A percentile compares a stretch with the other conserved stretches of the same genome.
These are phyloP conservation scores for Tyrophagus putrescentiae DNA, from an alignment of 1,140 invertebrate genomes.

Conservation along the genomic window DNA sequence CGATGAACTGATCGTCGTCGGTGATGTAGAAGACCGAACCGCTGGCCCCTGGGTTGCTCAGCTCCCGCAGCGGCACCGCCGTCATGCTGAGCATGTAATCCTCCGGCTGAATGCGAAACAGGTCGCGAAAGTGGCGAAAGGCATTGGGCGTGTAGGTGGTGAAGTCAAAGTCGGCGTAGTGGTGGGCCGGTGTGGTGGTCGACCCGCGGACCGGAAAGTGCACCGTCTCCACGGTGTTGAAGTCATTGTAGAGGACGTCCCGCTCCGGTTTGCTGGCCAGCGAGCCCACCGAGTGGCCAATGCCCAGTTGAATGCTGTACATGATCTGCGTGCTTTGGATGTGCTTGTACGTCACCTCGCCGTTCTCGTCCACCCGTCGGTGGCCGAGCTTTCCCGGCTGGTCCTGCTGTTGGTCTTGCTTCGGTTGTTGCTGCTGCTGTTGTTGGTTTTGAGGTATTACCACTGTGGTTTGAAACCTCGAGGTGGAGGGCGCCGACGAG, in stretches of 20 bases:
- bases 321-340: slow-evolving; percentile 24
- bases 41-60: slow-evolving; percentile 93
- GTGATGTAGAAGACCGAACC: slow-evolving; percentile 98
- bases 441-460: background rate
- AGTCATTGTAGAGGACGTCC: slow-evolving; percentile 16
- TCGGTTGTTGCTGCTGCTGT: background rate
- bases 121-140: slow-evolving; percentile 93
- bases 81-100: slow-evolving; percentile 98
- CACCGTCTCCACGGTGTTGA: slow-evolving; percentile 15
- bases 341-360: slow-evolving; percentile 35
- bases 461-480: too few relatives aligned
- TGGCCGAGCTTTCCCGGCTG: too few relatives aligned
- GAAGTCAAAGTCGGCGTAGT: slow-evolving; percentile 48
- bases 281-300: slow-evolving; percentile 8
- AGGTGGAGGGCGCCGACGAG: too few relatives aligned
- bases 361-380: slow-evolving; percentile 32
- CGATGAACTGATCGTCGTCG: slow-evolving; percentile 95
- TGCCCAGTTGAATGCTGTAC: slow-evolving; percentile 15
- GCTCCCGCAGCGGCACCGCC: slow-evolving; percentile 70
- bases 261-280: slow-evolving; percentile 16
- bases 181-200: slow-evolving; percentile 35
- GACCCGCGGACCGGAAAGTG: slow-evolving; percentile 6
- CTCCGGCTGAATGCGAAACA: slow-evolving; percentile 93
- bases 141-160: slow-evolving; percentile 96
- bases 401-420: too few relatives aligned